Evolutionary conservation across 2,113 vertebrate species (phyloP), one percentile per base, ranked within the genome.

Genomic region (Pelecanus crispus): DNA sequence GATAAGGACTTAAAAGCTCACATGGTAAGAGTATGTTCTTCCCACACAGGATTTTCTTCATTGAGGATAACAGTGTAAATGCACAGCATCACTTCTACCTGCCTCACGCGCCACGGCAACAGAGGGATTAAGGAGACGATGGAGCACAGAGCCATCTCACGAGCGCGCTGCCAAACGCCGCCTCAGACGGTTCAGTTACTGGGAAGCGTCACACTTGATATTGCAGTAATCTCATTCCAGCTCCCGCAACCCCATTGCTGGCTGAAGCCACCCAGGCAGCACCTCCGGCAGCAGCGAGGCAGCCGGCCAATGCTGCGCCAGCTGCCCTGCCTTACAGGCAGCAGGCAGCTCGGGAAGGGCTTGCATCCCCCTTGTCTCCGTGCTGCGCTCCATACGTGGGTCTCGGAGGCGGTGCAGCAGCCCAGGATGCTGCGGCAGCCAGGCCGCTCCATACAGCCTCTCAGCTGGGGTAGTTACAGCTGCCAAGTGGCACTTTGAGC

Each of bases 101-200:
- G 55, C 63, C 82, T 68, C 71, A 29, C 0, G 0, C 3, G 3
- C 29, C 0, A 0, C 4, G 0, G 3, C 40, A 45, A 65, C 58
- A 32, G 36, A 45, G 36, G 62, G 49, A 59, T 79, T 31, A 67
- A 0, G 1, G 77, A 85, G 34, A 62, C 1, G 3, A 58, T 0
- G 3, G 11, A 81, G 72, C 45, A 49, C 13, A 17, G 58, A 78
- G 50, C 38, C 42, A 9, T 10, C n/a, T 44, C 77, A 19, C n/a
- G 2, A 36, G 22, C 0, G 0, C 22, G 59, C 34, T 38, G 61
- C 66, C 55, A 22, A 62, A 32, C 2, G 1, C 36, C 6, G 8
- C 52, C 56, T 10, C 0, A 9, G 61, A n/a, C 1, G 0, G 7
- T 13, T 20, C 53, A 29, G 40, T 17, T 20, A 21, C 53, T 22